Evolutionary conservation across 2,113 vertebrate genomes (phyloP), one percentile per base, ranked within the genome.

Genomic region (Hylia prasina): DNA sequence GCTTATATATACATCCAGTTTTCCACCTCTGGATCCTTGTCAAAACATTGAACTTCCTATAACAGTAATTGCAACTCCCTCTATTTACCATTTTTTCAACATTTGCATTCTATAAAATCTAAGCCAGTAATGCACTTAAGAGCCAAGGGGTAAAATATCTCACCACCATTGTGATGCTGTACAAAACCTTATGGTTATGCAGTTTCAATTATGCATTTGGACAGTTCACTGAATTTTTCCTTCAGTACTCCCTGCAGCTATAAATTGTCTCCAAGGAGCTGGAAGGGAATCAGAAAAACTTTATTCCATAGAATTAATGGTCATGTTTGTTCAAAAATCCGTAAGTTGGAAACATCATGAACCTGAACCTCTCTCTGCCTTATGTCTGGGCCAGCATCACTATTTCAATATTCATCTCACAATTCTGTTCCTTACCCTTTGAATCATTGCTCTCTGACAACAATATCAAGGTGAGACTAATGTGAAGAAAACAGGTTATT

Each of bases 251-350:
- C 23, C 51, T 84, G 61, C 37, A 82, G 70, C 56, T 82, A 71
- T 94, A 93, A 93, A 87, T 94, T 93, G 31, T 83, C 87, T 91
- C 60, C 91, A 92, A 89, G 72, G n/a, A 89, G 22, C 65, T 94
- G 81, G 87, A 95, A 91, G 23, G 31, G 51, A 95, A 94, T 87
- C 77, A 84, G 40, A 92, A 91, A 75, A 90, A 83, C 17, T 61
- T 92, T 90, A 30, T 58, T 86, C 24, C 57, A 28, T 60, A 79
- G 50, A 91, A 82, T 86, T 40, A 75, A 90, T 83, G 42, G 17
- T 40, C 54, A 20, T 68, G 48, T 82, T 94, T 94, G 42, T 80
- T 92, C 69, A 89, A 64, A 81, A 91, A 61, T 66, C 44, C 0
- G 0, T 58, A 89, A 63, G 24, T 10, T 73, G 64, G 56, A 89